Base-by-base conservation (phyloP, 2,797 vertebrate genomes). In the Pteropus rufus region DNA sequence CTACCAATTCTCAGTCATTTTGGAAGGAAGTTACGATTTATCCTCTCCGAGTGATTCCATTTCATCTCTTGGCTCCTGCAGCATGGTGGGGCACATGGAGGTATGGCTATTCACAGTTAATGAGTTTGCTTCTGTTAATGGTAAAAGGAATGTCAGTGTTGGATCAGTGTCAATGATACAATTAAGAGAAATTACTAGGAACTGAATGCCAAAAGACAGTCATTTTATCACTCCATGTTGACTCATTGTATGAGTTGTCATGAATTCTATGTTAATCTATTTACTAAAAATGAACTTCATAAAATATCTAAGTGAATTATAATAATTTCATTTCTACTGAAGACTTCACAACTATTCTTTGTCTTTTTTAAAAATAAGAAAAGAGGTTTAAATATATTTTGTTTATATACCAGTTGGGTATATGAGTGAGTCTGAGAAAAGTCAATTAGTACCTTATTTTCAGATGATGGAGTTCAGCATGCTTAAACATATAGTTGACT, bases 1-100 rank as follows among this genome's bases (percentile, higher is more conserved):
- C 94, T 98, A 96, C 95, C 29, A 39, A 90, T 89, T 89, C 90
- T 96, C 83, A 23, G 64, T 72, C 64, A 64, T n/a, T 8, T 52
- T 23, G 72, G 93, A 97, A 90, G 52, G 60, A 96, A 80, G 7
- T 82, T 72, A 11, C 36, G 73, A 16, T 58, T 36, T 46, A 26
- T 91, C 58, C 93, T 89, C 60, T 49, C 67, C 16, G 23, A 1
- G 70, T 11, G 36, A 31, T 84, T 92, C 52, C 31, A 7, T 69
- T 88, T 11, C 85, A 31, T 79, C 72, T 82, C 65, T 88, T 62
- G 72, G 41, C 58, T 91, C 56, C 95, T 54, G 24, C 21, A 29
- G 49, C 44, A 1, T 7, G 14, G 4, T 1, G 4, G 79, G 73
- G 34, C 44, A 46, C 3, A 0, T 21, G 15, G 88, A 97, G 97